phyloP scores from a whole-genome alignment of 2,113 vertebrate genomes.

The Tupaia tana region DNA sequence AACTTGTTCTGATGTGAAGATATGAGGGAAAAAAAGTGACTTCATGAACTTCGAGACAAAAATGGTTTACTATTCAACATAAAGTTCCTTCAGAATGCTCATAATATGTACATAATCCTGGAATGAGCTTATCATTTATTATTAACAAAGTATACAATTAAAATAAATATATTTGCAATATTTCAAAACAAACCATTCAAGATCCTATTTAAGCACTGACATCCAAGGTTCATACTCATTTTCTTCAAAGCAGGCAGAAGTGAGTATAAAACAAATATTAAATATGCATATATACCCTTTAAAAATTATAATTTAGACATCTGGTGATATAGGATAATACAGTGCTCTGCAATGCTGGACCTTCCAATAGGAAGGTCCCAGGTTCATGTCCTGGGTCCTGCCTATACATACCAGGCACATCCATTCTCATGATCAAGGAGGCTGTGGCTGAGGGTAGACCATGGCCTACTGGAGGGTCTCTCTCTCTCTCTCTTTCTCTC shows the following conservation, averaged over 20 bases:
- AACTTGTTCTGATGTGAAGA: background rate
- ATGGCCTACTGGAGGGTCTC: no score
- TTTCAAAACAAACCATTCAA: conserved; percentile 57
- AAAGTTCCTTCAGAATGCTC: conserved; percentile 31
- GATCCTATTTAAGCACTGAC: conserved; percentile 16
- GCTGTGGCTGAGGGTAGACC: no score
- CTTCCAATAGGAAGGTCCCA: no score
- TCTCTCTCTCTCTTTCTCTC: no score
- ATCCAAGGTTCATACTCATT: conserved; percentile 30
- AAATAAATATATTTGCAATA: conserved; percentile 61
- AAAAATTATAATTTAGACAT: background rate
- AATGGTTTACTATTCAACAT: conserved; percentile 64
- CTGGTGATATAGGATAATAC: no score
- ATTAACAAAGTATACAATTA: conserved; percentile 68
- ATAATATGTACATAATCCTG: conserved; percentile 76
- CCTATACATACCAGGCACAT: no score
- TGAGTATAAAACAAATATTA: background rate
- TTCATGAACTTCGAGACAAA: conserved; percentile 68
- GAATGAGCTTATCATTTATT: conserved; percentile 40
- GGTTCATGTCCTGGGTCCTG: no score
- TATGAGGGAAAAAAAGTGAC: background rate
- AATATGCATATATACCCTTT: background rate
- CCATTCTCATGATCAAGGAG: no score
- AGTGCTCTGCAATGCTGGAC: no score
- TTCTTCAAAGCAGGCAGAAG: background rate